Evolutionary conservation across 2,888 invertebrate genomes (phyloP).

Genomic region (Nasonovia ribisnigri): DNA sequence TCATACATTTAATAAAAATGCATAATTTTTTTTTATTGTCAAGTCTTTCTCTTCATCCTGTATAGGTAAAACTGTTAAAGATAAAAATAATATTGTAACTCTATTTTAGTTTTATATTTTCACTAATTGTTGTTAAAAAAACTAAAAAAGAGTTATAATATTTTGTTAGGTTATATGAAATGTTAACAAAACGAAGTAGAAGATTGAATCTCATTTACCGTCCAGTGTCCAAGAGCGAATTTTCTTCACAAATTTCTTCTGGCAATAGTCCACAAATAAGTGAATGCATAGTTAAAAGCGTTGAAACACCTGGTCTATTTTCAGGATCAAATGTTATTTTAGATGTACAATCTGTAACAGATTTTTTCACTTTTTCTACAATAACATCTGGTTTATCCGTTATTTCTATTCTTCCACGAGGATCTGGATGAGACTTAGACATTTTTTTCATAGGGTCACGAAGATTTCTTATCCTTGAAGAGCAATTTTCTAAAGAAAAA

Average conservation of each 20-base stretch:
- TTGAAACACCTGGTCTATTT: conserved; percentile 87
- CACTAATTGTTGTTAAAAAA: neutral
- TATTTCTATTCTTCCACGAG: conserved; percentile 83
- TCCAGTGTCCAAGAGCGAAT: conserved; percentile 79
- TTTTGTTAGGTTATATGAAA: neutral
- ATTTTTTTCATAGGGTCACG: conserved; percentile 92
- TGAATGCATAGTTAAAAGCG: conserved; percentile 88
- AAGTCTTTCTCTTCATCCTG: no score
- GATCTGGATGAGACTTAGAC: conserved; percentile 94
- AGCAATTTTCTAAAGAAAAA: conserved; percentile 53
- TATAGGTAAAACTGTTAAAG: neutral
- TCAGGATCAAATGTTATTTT: conserved; percentile 85
- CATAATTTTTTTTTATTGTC: no score
- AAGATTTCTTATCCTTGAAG: conserved; percentile 79
- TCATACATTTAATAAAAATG: no score
- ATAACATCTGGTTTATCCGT: conserved; percentile 82
- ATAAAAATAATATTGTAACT: neutral
- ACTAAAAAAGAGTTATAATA: conserved; percentile 22
- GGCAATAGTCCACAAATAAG: conserved; percentile 77
- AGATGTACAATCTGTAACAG: conserved; percentile 90
- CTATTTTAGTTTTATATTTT: neutral
- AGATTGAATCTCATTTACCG: conserved; percentile 72
- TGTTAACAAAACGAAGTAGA: neutral
- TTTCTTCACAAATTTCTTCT: conserved; percentile 80
- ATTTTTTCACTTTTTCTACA: conserved; percentile 82